These are phyloP conservation scores for Asobara japonica DNA, from an alignment of 1,140 invertebrate genomes.

Conservation along the genomic window DNA sequence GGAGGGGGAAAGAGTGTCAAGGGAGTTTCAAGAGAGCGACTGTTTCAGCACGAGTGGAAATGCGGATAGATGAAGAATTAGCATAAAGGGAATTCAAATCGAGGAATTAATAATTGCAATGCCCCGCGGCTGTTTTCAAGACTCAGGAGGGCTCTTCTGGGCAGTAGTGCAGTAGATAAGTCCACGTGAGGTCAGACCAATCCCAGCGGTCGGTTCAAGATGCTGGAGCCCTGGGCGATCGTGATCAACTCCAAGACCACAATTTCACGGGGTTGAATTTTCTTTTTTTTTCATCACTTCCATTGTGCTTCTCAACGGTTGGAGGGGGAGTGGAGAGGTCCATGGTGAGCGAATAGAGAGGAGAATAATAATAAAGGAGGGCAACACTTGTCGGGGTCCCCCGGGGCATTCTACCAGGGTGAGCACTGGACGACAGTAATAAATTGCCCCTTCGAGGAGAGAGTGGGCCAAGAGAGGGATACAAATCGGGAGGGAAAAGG, in stretches of 20 bases:
- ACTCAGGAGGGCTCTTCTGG: not conserved
- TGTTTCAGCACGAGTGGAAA: too few species aligned
- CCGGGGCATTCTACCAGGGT: not conserved
- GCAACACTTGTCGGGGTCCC: not conserved
- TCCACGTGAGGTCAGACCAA: constrained; percentile 21
- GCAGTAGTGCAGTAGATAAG: constrained; percentile 3
- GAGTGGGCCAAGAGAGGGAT: not conserved
- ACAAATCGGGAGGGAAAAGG: too few species aligned
- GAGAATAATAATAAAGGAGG: too few species aligned
- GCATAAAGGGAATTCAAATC: not conserved
- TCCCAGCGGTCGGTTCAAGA: constrained; percentile 10
- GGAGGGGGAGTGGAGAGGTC: too few species aligned
- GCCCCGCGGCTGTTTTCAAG: not conserved
- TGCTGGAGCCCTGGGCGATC: not conserved
- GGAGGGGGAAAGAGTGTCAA: too few species aligned
- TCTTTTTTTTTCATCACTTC: not conserved
- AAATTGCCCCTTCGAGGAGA: not conserved
- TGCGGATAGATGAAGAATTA: not conserved
- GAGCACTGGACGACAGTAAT: not conserved
- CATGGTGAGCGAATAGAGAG: too few species aligned
- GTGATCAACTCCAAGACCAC: constrained; percentile 3
- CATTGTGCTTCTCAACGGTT: not conserved
- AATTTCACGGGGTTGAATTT: too few species aligned
- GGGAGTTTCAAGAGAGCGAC: too few species aligned
- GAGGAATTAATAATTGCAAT: not conserved